A percentile compares a stretch with the other conserved stretches of the same genome.
phyloP scores from a whole-genome alignment of 1,140 invertebrate species.

The Drosophila repletoides region DNA sequence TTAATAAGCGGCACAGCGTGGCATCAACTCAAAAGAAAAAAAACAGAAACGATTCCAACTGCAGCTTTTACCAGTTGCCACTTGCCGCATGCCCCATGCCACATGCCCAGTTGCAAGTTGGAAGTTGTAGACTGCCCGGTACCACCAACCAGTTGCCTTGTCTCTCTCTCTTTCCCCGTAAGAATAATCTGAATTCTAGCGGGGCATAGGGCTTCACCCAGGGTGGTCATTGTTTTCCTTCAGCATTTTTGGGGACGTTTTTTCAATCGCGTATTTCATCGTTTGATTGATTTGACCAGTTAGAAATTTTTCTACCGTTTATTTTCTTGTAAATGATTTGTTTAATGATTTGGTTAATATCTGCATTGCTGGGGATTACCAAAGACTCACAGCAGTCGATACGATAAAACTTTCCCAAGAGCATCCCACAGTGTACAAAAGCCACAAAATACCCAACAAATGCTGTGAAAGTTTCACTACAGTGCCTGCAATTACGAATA shows the following conservation, averaged over 20 bases:
- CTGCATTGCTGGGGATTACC: conserved; percentile 23
- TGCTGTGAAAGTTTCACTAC: background rate
- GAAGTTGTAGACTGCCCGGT: conserved; percentile 57
- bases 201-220: conserved; percentile 17
- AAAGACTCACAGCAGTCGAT: conserved; percentile 14
- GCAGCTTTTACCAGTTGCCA: background rate
- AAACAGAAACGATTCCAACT: background rate
- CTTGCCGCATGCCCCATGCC: background rate
- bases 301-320: conserved; percentile 12
- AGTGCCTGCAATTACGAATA: background rate
- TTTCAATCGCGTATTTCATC: conserved; percentile 21
- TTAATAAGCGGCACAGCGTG: conserved; percentile 77
- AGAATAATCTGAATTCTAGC: conserved; percentile 9
- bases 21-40: too few relatives aligned
- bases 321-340: conserved; percentile 37
- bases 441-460: background rate
- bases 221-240: conserved; percentile 23
- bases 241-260: conserved; percentile 1
- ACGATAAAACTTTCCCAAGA: conserved; percentile 20
- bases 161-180: background rate
- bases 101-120: background rate
- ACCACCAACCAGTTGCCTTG: conserved; percentile 58
- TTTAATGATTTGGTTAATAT: conserved; percentile 37
- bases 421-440: background rate
- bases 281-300: conserved; percentile 36